phyloP scores from a whole-genome alignment of 1,140 invertebrate genomes.

The Luehdorfia chinensis region DNA sequence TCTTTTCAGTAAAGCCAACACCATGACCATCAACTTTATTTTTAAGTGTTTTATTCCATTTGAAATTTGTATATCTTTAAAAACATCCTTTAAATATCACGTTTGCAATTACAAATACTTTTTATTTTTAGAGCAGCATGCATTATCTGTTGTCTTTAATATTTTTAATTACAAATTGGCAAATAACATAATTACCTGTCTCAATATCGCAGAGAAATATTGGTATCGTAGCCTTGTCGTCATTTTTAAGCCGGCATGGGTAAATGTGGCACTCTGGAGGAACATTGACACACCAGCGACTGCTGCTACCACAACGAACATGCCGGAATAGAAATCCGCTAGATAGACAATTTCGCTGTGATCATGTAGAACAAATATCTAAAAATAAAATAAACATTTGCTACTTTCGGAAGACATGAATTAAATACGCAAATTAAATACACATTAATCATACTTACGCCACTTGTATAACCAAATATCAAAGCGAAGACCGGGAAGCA shows the following conservation, averaged over 20 bases:
- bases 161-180: too few species aligned
- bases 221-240: slow-evolving; percentile 83
- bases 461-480: slow-evolving; percentile 89
- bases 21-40: too few species aligned
- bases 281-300: slow-evolving; percentile 80
- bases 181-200: too few species aligned
- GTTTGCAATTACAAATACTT: too few species aligned
- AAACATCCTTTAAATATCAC: too few species aligned
- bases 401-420: too few species aligned
- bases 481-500: slow-evolving; percentile 89
- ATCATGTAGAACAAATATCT: slow-evolving; percentile 59
- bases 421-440: too few species aligned
- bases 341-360: slow-evolving; percentile 39
- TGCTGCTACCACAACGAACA: slow-evolving; percentile 66
- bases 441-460: slow-evolving; percentile 72
- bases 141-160: too few species aligned
- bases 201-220: slow-evolving; percentile 60
- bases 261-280: slow-evolving; percentile 86
- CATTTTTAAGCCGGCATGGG: slow-evolving; percentile 86
- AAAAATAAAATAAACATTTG: slow-evolving; percentile 26
- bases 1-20: too few species aligned
- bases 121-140: too few species aligned
- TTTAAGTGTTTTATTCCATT: too few species aligned
- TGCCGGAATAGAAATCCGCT: slow-evolving; percentile 60
- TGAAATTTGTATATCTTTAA: too few species aligned